Conservation (phyloP, 1,140 invertebrate species). For the Brachionus plicatilis region DNA sequence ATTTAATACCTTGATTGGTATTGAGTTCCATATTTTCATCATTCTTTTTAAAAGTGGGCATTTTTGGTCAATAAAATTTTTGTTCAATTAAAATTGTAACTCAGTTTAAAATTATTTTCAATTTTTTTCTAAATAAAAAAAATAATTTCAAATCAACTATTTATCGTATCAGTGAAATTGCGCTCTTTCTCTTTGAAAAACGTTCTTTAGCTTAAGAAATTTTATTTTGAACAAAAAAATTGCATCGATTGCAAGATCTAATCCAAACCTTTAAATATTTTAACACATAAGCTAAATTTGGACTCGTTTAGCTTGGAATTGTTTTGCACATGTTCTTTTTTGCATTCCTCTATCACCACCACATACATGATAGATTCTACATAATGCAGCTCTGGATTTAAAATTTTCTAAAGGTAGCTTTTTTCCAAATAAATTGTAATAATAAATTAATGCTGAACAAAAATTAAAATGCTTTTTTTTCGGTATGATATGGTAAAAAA, state of each 20-base stretch:
- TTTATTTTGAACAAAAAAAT: not conserved
- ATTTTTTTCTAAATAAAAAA: conserved; percentile 8
- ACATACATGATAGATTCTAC: not conserved
- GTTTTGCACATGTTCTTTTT: not conserved
- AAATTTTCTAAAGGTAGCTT: not conserved
- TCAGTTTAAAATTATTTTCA: not conserved
- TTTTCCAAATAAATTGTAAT: not conserved
- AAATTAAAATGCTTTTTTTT: not conserved
- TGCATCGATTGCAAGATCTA: conserved; percentile 7
- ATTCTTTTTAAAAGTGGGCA: not conserved
- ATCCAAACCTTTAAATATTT: not conserved
- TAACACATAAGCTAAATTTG: not conserved
- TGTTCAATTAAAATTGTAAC: not conserved
- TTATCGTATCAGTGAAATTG: conserved; percentile 6
- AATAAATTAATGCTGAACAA: not conserved
- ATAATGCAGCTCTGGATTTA: not conserved
- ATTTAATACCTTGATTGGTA: not conserved
- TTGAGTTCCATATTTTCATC: not conserved
- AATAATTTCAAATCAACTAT: not conserved
- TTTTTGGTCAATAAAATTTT: not conserved
- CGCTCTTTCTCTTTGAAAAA: not conserved
- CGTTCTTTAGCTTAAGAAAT: not conserved
- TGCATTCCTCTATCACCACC: not conserved
- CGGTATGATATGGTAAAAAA: not conserved
- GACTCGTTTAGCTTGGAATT: not conserved